Evolutionary conservation across 2,113 vertebrate species (phyloP).

Genomic region (Paradisaea rubra): DNA sequence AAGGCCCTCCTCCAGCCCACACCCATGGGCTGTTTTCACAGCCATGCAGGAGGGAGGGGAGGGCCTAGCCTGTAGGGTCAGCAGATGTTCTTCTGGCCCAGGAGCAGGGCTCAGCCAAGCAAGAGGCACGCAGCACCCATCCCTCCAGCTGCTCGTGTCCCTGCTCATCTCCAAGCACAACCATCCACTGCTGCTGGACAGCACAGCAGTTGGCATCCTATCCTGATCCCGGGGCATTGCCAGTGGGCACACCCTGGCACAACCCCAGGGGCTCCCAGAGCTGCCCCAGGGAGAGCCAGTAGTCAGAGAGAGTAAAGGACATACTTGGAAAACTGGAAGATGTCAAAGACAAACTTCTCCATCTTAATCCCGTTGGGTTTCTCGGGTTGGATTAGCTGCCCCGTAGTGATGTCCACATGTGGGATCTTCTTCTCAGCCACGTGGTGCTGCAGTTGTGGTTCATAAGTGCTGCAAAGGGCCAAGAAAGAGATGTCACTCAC

Average conservation of each 20-base stretch:
- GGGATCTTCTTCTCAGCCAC: conserved; percentile 97
- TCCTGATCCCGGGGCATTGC: fast-evolving
- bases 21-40: not conserved
- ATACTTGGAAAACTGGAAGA: conserved; percentile 97
- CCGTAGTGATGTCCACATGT: conserved; percentile 74
- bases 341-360: conserved; percentile 98
- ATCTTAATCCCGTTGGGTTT: conserved; percentile 98
- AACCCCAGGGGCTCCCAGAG: not conserved
- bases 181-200: fast-evolving
- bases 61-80: not conserved
- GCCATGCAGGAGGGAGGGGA: not conserved
- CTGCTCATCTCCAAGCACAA: not conserved
- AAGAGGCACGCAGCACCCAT: fast-evolving
- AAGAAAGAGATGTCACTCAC: not conserved
- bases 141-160: not conserved
- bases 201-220: not conserved
- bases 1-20: fast-evolving
- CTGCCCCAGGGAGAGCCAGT: not conserved
- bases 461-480: conserved; percentile 73
- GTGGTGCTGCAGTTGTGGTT: conserved; percentile 90
- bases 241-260: not conserved
- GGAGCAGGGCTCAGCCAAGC: not conserved
- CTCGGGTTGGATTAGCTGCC: conserved; percentile 83
- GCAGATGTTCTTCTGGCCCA: not conserved
- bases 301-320: not conserved